Percentiles rank a stretch among this genome's conserved stretches.
phyloP scores from a whole-genome alignment of 2,113 vertebrate genomes.

The Hippopotamus amphibius region DNA sequence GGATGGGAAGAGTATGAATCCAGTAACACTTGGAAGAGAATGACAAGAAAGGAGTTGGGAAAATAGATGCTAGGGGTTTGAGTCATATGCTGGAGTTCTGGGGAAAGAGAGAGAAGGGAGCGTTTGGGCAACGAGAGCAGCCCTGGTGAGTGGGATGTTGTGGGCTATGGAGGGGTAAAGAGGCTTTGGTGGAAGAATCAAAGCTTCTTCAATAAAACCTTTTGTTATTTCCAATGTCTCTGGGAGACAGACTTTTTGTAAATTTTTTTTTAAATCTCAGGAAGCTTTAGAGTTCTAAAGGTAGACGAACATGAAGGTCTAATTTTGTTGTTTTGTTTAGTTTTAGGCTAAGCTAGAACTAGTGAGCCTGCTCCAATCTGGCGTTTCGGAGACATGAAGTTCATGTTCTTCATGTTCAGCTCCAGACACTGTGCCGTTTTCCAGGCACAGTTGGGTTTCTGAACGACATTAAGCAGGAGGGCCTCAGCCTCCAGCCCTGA shows the following conservation, averaged over 20 bases:
- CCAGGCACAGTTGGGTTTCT: neutral
- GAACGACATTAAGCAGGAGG: neutral
- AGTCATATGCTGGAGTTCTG: neutral
- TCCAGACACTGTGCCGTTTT: accelerated
- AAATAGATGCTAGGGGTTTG: neutral
- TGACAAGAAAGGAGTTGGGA: neutral
- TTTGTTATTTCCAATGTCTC: neutral
- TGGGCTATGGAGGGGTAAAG: neutral
- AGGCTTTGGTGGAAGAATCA: neutral
- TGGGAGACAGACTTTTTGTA: neutral
- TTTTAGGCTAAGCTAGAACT: neutral
- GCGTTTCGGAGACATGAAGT: neutral
- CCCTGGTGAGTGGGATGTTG: neutral
- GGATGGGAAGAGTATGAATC: neutral
- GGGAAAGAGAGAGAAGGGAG: neutral
- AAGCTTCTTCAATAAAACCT: neutral
- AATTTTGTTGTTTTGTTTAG: neutral
- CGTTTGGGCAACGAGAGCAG: neutral
- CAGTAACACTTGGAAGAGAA: neutral
- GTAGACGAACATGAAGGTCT: neutral
- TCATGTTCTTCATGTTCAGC: accelerated
- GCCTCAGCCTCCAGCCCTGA: neutral
- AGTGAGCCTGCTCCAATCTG: neutral
- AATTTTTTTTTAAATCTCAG: neutral
- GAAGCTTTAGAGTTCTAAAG: neutral